Conservation (phyloP, 2,113 vertebrate species). For the Genyomyrus donnyi region DNA sequence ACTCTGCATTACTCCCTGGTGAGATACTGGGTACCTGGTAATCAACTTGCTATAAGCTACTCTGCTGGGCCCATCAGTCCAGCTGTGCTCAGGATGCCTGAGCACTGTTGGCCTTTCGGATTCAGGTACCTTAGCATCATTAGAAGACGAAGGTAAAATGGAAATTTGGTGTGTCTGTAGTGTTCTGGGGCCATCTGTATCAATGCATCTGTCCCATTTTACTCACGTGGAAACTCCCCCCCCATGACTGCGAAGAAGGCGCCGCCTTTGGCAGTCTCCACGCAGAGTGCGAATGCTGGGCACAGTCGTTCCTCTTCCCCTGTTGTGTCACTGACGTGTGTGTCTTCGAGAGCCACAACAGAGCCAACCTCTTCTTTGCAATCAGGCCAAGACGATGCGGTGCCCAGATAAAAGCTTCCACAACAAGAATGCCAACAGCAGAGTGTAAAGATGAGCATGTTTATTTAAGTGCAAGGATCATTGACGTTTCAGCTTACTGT, state of each 20-base stretch:
- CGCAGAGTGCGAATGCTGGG: background rate
- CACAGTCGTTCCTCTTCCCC: background rate
- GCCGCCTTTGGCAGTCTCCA: background rate
- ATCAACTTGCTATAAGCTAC: background rate
- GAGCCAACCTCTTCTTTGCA: background rate
- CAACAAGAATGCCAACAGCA: background rate
- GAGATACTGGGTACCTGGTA: background rate
- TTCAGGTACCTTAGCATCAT: background rate
- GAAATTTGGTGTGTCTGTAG: background rate
- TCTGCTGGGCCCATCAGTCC: background rate
- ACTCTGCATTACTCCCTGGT: background rate
- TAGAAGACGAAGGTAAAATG: background rate
- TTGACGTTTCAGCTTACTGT: background rate
- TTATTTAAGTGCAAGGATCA: background rate
- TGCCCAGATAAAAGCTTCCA: background rate
- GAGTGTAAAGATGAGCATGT: background rate
- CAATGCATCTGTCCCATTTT: background rate
- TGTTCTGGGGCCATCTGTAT: background rate
- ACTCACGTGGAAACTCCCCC: background rate
- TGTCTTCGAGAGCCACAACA: background rate
- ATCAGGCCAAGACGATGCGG: background rate
- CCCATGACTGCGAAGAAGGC: background rate
- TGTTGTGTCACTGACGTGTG: background rate
- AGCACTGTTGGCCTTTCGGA: background rate
- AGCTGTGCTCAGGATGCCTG: background rate